These are phyloP conservation scores for Dasyurus viverrinus DNA, from an alignment of 2,113 vertebrate genomes.

Conservation along the genomic window DNA sequence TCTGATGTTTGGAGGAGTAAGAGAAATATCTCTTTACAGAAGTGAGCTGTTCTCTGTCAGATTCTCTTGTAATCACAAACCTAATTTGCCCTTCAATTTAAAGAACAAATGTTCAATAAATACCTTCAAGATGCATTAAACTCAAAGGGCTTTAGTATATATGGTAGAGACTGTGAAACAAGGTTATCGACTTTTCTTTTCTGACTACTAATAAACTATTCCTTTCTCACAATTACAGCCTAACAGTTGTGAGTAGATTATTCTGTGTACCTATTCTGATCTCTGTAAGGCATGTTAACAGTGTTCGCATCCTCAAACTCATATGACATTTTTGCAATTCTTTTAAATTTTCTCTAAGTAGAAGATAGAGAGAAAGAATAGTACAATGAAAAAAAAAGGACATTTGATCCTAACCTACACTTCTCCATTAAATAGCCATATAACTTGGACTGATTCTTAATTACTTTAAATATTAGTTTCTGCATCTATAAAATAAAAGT, in stretches of 20 bases:
- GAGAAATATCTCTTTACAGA: background rate
- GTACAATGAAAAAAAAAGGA: background rate
- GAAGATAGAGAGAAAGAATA: background rate
- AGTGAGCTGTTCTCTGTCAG: background rate
- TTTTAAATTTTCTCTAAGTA: background rate
- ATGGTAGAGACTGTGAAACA: background rate
- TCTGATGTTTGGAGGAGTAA: background rate
- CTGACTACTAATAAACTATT: background rate
- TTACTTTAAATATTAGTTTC: background rate
- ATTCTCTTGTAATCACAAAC: background rate
- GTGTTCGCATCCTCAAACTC: background rate
- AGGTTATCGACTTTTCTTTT: background rate
- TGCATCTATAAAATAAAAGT: background rate
- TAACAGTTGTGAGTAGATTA: background rate
- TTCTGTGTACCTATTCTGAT: background rate
- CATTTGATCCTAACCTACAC: background rate
- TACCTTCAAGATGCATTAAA: background rate
- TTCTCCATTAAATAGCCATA: background rate
- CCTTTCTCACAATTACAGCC: background rate
- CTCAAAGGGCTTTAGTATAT: background rate
- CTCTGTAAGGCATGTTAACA: background rate
- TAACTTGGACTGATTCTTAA: background rate
- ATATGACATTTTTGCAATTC: background rate
- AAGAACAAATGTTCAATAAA: background rate
- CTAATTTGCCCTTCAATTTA: background rate